Conservation (phyloP, 2,113 vertebrate genomes). For the Stegostoma tigrinum region DNA sequence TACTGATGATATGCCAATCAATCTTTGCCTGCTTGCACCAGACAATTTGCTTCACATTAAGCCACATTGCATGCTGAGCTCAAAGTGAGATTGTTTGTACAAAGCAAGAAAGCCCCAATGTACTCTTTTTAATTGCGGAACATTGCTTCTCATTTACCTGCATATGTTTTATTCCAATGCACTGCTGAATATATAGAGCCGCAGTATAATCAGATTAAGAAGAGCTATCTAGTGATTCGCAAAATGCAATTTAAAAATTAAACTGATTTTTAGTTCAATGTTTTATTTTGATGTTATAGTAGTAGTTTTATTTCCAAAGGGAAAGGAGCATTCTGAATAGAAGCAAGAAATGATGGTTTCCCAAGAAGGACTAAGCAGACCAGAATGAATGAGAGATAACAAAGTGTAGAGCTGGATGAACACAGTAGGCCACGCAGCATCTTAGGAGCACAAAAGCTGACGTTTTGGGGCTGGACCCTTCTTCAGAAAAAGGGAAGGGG, state of each 20-base stretch:
- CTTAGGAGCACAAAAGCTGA: no score
- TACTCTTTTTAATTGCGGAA: slow-evolving; percentile 6
- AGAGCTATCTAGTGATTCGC: neutral
- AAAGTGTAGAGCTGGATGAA: no score
- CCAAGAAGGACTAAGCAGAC: neutral
- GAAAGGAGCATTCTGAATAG: neutral
- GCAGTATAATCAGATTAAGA: neutral
- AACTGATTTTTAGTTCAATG: neutral
- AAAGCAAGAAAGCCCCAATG: neutral
- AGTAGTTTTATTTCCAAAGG: neutral
- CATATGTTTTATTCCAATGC: neutral
- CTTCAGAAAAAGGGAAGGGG: no score
- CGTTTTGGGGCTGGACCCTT: no score
- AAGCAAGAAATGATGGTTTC: neutral
- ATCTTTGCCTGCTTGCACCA: slow-evolving; percentile 71
- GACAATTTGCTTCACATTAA: slow-evolving; percentile 60
- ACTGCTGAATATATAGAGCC: neutral
- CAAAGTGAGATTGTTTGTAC: slow-evolving; percentile 41
- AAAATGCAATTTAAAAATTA: neutral
- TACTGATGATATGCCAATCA: slow-evolving; percentile 58
- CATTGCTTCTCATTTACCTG: neutral
- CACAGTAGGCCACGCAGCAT: no score
- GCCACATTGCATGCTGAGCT: slow-evolving; percentile 61
- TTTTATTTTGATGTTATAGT: neutral
- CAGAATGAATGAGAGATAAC: neutral